Evolutionary conservation across 1,140 invertebrate species (phyloP).

Genomic region (Solenopsis fugax): DNA sequence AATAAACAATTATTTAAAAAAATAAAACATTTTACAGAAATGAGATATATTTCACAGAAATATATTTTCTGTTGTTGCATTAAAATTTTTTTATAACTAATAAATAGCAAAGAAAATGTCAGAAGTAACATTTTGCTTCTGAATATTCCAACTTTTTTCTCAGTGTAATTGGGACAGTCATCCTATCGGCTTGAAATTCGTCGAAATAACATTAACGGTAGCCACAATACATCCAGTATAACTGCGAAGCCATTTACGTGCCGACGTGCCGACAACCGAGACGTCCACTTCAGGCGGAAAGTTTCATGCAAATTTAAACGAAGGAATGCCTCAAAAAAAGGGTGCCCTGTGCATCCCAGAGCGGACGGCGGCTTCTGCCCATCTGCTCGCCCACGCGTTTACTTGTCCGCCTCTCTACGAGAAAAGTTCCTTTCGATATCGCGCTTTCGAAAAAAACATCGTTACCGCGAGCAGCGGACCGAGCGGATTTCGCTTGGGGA

Average conservation of each 20-base stretch:
- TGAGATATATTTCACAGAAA: too few relatives aligned
- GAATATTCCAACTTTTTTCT: too few relatives aligned
- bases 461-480: slow-evolving; percentile 58
- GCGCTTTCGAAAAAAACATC: slow-evolving; percentile 53
- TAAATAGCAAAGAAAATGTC: too few relatives aligned
- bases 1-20: too few relatives aligned
- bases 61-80: too few relatives aligned
- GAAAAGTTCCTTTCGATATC: slow-evolving; percentile 64
- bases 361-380: slow-evolving; percentile 39
- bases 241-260: slow-evolving; percentile 31
- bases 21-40: too few relatives aligned
- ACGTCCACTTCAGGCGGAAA: slow-evolving; percentile 41
- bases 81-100: too few relatives aligned
- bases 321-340: slow-evolving; percentile 43
- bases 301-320: slow-evolving; percentile 58
- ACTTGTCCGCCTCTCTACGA: slow-evolving; percentile 36
- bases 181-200: slow-evolving; percentile 1
- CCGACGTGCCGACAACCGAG: slow-evolving; percentile 33
- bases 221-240: not conserved
- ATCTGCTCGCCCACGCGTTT: slow-evolving; percentile 51
- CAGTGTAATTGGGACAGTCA: too few relatives aligned
- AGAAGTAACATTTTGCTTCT: too few relatives aligned
- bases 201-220: slow-evolving; percentile 14
- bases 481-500: slow-evolving; percentile 69
- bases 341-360: not conserved